Percentiles rank a stretch among this genome's conserved stretches.
Conservation (phyloP, 1,140 invertebrate genomes). For the Drosophila micromelanica region DNA sequence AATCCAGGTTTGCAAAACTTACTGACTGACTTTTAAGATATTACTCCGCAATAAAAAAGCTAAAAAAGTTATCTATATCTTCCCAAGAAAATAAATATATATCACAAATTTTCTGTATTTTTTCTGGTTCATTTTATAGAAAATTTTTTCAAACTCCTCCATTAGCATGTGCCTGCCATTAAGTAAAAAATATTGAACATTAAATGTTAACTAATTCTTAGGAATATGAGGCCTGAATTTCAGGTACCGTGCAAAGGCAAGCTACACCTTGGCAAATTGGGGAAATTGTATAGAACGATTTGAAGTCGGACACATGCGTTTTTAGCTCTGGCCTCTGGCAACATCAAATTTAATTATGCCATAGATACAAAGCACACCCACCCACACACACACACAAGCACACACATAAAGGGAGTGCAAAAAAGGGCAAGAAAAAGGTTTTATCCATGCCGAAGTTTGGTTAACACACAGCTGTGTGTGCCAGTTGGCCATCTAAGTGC, state of each 20-base stretch:
- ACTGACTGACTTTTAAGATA: no score
- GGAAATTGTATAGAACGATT: constrained; percentile 39
- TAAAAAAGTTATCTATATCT: no score
- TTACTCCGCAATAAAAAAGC: no score
- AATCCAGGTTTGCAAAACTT: no score
- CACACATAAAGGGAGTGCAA: constrained; percentile 43
- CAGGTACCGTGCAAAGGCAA: no score
- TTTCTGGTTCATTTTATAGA: not conserved
- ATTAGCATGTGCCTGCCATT: no score
- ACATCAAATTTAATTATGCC: constrained; percentile 79
- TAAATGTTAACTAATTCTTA: not conserved
- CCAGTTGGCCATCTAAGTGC: constrained; percentile 42
- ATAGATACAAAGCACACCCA: constrained; percentile 57
- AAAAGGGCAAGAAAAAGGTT: constrained; percentile 74
- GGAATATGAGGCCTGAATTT: not conserved
- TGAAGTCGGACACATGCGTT: constrained; percentile 24
- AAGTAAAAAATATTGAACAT: not conserved
- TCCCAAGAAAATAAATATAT: no score
- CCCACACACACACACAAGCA: constrained; percentile 4
- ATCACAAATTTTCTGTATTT: no score
- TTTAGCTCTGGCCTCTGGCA: constrained; percentile 33
- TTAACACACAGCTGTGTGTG: not conserved
- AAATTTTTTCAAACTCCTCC: no score
- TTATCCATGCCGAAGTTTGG: constrained; percentile 38
- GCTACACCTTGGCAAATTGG: constrained; percentile 42